Evolutionary conservation across 2,113 vertebrate species (phyloP).

Genomic region (Megaceryle maxima): DNA sequence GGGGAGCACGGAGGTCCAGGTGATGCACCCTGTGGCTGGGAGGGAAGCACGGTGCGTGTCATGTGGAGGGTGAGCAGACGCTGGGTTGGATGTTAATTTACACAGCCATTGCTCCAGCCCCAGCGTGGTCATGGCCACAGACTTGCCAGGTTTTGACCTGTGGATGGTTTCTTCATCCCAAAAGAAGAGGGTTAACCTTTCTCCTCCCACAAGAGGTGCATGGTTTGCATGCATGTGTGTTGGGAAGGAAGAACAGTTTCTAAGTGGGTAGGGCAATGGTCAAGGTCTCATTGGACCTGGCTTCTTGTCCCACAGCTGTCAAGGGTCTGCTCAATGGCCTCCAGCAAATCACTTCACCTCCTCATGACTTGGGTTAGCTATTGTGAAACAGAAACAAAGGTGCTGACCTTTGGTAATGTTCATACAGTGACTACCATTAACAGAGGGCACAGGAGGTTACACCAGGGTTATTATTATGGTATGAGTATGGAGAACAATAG

Average conservation of each 20-base stretch:
- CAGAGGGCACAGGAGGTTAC: background rate
- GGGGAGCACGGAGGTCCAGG: background rate
- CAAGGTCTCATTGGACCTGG: background rate
- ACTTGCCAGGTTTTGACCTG: background rate
- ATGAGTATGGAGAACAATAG: background rate
- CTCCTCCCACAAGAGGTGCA: background rate
- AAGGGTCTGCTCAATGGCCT: background rate
- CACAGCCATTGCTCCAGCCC: background rate
- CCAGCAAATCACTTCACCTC: background rate
- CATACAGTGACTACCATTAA: background rate
- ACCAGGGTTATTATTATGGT: background rate
- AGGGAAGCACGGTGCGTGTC: background rate
- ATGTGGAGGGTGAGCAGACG: background rate
- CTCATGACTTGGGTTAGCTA: background rate
- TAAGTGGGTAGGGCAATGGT: background rate
- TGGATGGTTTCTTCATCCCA: background rate
- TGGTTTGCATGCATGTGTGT: background rate
- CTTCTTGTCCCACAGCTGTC: background rate
- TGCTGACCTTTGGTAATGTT: background rate
- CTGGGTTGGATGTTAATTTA: background rate
- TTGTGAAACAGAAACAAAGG: background rate
- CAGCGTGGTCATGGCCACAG: background rate
- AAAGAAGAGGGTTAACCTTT: background rate
- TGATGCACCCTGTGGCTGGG: background rate
- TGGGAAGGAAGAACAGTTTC: background rate